These are phyloP conservation scores for Galemys pyrenaicus DNA, from an alignment of 2,113 vertebrate species.

Conservation along the genomic window DNA sequence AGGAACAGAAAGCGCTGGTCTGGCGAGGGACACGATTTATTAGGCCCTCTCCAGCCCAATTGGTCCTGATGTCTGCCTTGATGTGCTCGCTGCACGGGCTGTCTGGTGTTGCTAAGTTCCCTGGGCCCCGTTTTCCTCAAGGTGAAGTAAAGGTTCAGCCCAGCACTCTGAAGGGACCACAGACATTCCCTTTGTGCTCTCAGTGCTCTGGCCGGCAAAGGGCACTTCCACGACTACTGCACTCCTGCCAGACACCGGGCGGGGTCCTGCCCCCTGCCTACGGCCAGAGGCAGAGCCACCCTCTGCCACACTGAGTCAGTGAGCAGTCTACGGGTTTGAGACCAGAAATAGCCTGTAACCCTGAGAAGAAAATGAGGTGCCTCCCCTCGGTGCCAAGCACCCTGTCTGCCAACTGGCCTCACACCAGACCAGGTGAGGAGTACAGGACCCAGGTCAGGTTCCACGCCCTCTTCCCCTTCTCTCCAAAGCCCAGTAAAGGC, in stretches of 20 bases:
- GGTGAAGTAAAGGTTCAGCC: conserved; percentile 30
- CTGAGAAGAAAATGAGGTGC: background rate
- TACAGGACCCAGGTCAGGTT: background rate
- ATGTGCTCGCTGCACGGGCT: background rate
- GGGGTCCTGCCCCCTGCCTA: background rate
- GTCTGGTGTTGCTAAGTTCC: background rate
- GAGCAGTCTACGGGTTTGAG: background rate
- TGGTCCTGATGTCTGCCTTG: conserved; percentile 21
- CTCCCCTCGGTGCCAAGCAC: background rate
- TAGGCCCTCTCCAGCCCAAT: conserved; percentile 32
- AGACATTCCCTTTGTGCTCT: conserved; percentile 23
- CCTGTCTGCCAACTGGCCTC: background rate
- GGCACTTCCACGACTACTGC: background rate
- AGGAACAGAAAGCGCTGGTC: conserved; percentile 4
- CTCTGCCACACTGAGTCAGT: background rate
- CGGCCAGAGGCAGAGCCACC: background rate
- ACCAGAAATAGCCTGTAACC: background rate
- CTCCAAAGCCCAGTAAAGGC: background rate
- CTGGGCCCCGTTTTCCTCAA: conserved; percentile 31
- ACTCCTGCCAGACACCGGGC: background rate
- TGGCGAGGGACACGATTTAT: conserved; percentile 37
- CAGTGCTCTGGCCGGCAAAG: background rate
- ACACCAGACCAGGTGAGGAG: background rate
- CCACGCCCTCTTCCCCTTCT: background rate
- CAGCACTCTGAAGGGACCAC: background rate